Base-by-base conservation (phyloP, 2,797 vertebrate genomes). In the Saxicola maurus region DNA sequence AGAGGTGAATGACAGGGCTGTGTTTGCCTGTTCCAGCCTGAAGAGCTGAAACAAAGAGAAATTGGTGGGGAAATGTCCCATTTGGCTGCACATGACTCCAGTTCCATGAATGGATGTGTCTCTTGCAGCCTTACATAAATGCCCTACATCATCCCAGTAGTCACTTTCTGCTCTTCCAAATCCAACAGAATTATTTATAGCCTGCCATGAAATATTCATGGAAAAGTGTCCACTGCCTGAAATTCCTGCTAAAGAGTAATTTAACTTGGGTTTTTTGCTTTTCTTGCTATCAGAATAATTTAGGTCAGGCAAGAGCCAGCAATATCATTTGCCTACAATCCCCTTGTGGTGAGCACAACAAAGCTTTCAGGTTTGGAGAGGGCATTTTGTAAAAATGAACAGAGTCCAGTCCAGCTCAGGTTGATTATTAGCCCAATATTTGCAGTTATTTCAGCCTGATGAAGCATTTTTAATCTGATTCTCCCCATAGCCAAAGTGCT, bases 141-240 rank as follows among this genome's bases (percentile, higher is more conserved):
- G 89, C 46, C 74, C 87, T 95, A 89, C 91, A 96, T 96, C 94
- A 95, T 91, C 91, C 82, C 17, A 82, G 53, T 69, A 95, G 82
- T 95, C 82, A 89, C 85, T 96, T 96, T 94, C 86, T 94, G 97
- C 95, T 92, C 89, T 92, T 79, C 93, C 92, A 94, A 95, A 97
- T 96, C 95, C 89, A 96, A 96, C 83, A 92, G 93, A 96, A 95
- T 94, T 94, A 95, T 94, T 95, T 96, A 94, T 97, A 90, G 57
- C 67, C 79, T 88, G 51, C 25, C 59, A 96, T 94, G 75, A 95
- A 95, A 95, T 95, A 96, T 95, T 95, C 82, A 95, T 94, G 74
- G 56, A 53, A 57, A 89, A 80, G 61, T 96, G 84, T 94, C 95
- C 88, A 78, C 75, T 81, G 91, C 96, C 89, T 96, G 92, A 89